Base-by-base conservation (phyloP, 2,113 vertebrate species). In the Solea solea region DNA sequence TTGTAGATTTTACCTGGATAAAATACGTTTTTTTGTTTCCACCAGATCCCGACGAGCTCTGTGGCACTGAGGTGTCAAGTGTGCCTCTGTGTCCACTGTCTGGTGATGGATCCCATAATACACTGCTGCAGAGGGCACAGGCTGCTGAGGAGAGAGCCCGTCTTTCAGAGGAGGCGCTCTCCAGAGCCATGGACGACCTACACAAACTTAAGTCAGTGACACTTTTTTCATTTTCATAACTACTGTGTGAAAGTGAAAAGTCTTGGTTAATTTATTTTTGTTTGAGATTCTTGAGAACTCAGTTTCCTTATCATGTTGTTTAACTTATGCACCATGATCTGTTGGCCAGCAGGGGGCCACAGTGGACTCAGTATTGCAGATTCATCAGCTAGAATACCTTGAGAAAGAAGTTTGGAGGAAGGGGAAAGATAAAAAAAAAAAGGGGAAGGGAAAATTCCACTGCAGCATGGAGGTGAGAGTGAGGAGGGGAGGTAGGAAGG, bases 21-120 rank as follows among this genome's bases (percentile, higher is more conserved):
- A 48, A 50, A 50, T 8, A n/a, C 4, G 4, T n/a, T n/a, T 50
- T 0, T 74, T 10, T 65, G 8, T 59, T 62, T 66, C 0, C 77
- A 64, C 54, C 86, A 98, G 98, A 99, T 86, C 91, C 93, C 1
- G 96, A 96, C 82, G 97, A 97, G 72, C 84, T 97, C 57, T 94
- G 92, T 74, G 84, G 65, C 1, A 48, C 0, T 0, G 89, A 92
- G 15, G 85, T 76, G 1, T 27, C 45, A 4, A 79, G 44, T n/a
- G 28, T 5, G 10, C 54, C 58, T 2, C 10, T 61, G 0, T 65
- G 61, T 64, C 69, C 4, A n/a, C 21, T 78, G 0, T 67, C 90
- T 79, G 64, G 72, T 56, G 11, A 50, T 1, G 27, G 50, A 1
- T 39, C 62, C 68, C 53, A 72, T 3, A 2, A 70, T 63, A 74